Evolutionary conservation across 2,113 vertebrate genomes (phyloP), one percentile per base, ranked within the genome.

Genomic region (Morone chrysops): DNA sequence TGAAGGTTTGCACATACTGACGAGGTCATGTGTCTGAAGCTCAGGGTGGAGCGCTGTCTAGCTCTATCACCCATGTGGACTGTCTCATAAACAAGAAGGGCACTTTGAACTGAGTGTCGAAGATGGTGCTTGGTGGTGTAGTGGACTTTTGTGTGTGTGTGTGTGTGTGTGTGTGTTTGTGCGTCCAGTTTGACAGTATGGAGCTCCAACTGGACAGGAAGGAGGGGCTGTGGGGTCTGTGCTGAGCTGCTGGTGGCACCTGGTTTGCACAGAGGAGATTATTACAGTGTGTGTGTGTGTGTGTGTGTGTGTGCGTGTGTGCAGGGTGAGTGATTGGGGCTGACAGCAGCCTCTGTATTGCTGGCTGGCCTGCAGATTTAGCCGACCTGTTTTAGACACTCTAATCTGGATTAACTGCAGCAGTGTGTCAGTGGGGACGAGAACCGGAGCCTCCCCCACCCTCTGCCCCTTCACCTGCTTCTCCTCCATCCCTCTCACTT

Each of bases 371-470:
- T 86, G 90, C 91, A 95, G 94, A 95, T 95, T 96, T 95, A 95
- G 90, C 78, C 91, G 87, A 91, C 94, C 92, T 92, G 94, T 95
- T 96, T 96, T 95, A 95, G 94, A 95, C 94, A 78, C 87, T 91
- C 87, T 96, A 96, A 96, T 96, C 95, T 96, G 95, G 95, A 96
- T 96, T 96, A 96, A 93, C 85, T 75, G 89, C 91, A 90, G 80
- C 86, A 94, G 94, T 94, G 93, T 95, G 94, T 95, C 93, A 93
- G 90, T 93, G 91, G 91, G 92, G 92, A 93, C 90, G 78, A 78
- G 78, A 80, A 87, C 68, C 22, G 31, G 85, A 85, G 81, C 85
- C 85, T 70, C 84, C 78, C 75, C 84, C 84, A 80, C 75, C 68
- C 73, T 25, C 78, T 87, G 48, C 78, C 89, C 87, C 90, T 78